Evolutionary conservation across 2,113 vertebrate genomes (phyloP).

Genomic region (Melanerpes formicivorus): DNA sequence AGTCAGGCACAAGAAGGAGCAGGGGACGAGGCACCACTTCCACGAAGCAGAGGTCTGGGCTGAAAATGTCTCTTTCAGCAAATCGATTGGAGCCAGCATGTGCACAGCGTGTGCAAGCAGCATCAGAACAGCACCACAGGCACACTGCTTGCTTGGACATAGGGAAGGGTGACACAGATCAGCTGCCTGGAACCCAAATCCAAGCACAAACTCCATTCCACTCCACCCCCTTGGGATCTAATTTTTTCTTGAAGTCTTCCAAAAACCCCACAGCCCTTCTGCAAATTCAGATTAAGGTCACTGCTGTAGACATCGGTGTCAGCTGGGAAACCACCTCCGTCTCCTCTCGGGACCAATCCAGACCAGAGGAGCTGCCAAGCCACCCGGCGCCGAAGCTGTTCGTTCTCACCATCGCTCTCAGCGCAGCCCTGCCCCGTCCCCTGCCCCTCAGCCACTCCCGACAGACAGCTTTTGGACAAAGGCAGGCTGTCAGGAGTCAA

Average conservation of each 20-base stretch:
- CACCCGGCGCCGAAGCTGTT: neutral
- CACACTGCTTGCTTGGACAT: neutral
- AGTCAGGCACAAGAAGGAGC: neutral
- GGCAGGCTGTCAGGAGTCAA: neutral
- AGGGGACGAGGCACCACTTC: neutral
- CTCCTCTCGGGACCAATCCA: neutral
- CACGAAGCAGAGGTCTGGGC: neutral
- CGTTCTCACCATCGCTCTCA: rapidly evolving
- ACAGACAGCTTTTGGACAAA: neutral
- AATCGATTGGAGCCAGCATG: neutral
- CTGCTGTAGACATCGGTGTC: neutral
- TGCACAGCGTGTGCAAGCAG: neutral
- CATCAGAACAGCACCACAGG: neutral
- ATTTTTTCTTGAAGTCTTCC: neutral
- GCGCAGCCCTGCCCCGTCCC: neutral
- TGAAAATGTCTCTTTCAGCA: neutral
- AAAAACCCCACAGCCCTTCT: neutral
- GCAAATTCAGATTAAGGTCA: neutral
- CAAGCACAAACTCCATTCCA: neutral
- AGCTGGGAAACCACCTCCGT: neutral
- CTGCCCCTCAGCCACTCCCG: neutral
- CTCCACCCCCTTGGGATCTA: too few species aligned
- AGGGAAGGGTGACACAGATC: neutral
- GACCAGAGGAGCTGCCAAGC: neutral
- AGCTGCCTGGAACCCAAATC: neutral